Conservation (phyloP, 1,140 invertebrate genomes). For the Eufriesea mexicana region DNA sequence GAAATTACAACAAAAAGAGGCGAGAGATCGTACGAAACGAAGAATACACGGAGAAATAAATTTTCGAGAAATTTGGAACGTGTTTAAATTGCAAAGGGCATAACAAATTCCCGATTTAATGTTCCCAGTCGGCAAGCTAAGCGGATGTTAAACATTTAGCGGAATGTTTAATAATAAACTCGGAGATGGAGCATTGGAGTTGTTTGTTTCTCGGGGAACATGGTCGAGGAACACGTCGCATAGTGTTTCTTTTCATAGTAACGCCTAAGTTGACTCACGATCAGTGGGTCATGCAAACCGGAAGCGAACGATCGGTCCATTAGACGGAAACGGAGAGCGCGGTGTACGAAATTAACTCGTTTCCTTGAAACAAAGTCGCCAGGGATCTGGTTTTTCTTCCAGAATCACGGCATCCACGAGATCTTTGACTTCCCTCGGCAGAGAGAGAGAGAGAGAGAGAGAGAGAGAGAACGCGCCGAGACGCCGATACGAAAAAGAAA, state of each 20-base stretch:
- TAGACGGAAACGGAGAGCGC: slow-evolving; percentile 9
- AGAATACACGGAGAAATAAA: no score
- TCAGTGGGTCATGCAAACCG: slow-evolving; percentile 8
- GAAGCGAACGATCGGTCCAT: slow-evolving; percentile 26
- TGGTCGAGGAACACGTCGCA: slow-evolving; percentile 4
- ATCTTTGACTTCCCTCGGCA: no score
- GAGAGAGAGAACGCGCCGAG: neutral
- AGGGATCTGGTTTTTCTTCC: neutral
- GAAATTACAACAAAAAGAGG: neutral
- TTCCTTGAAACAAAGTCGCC: slow-evolving; percentile 14
- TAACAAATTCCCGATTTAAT: neutral
- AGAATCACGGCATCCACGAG: neutral
- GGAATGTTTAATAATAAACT: slow-evolving; percentile 19
- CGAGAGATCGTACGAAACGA: no score
- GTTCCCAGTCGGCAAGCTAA: neutral
- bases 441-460: neutral
- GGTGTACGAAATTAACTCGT: slow-evolving; percentile 27
- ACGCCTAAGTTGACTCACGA: slow-evolving; percentile 26
- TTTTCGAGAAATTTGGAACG: neutral
- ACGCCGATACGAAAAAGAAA: neutral
- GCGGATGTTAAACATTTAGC: neutral
- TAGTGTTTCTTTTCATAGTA: slow-evolving; percentile 40
- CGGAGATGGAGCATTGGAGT: neutral
- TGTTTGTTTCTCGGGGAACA: slow-evolving; percentile 9
- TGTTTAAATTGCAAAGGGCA: neutral